Conservation (phyloP, 1,140 invertebrate species). For the Drosophila ironensis region DNA sequence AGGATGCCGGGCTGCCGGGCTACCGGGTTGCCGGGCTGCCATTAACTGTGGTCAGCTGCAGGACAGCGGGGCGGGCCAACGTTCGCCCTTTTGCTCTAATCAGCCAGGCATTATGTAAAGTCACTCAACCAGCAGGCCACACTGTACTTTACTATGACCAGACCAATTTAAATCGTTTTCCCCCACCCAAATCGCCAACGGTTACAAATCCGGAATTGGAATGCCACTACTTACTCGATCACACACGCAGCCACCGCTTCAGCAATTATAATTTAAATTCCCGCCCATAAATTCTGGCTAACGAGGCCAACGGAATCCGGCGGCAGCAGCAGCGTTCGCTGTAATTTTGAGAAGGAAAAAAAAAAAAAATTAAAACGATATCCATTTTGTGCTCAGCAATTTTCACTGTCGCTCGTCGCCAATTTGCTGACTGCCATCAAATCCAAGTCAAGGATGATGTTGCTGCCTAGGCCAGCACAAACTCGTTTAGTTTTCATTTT, state of each 20-base stretch:
- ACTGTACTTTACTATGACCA: slow-evolving; percentile 31
- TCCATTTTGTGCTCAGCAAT: slow-evolving; percentile 74
- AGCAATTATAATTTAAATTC: slow-evolving; percentile 45
- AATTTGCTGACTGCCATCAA: slow-evolving; percentile 69
- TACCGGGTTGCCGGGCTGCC: slow-evolving; percentile 19
- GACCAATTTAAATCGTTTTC: slow-evolving; percentile 38
- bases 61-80: neutral
- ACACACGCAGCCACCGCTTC: neutral
- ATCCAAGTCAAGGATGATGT: slow-evolving; percentile 49
- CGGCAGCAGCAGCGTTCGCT: neutral
- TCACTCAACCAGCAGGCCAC: slow-evolving; percentile 53
- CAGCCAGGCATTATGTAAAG: slow-evolving; percentile 75
- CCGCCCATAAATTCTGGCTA: slow-evolving; percentile 27
- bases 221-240: slow-evolving; percentile 22
- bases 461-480: slow-evolving; percentile 58
- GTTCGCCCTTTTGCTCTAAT: slow-evolving; percentile 48
- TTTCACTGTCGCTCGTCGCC: slow-evolving; percentile 57
- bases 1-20: too few relatives aligned
- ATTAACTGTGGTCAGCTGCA: slow-evolving; percentile 53
- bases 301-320: slow-evolving; percentile 5
- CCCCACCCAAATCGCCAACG: slow-evolving; percentile 24
- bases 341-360: too few relatives aligned
- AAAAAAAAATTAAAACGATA: slow-evolving; percentile 78
- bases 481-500: slow-evolving; percentile 79
- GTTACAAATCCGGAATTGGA: slow-evolving; percentile 21